Base-by-base conservation (phyloP, 1,140 invertebrate species). In the Drosophila rufa region DNA sequence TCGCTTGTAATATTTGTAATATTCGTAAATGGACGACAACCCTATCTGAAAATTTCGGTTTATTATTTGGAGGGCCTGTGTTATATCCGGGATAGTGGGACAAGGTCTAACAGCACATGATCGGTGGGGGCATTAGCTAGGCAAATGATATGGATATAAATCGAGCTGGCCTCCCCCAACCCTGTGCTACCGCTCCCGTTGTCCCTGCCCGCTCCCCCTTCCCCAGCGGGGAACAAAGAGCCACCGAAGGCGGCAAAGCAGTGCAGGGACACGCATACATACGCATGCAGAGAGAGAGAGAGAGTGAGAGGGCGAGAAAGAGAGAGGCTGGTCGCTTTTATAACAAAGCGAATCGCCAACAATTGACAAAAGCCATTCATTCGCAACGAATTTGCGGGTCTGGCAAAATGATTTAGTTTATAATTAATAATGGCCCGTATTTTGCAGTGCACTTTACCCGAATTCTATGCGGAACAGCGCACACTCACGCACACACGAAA, bases 141-240 rank as follows among this genome's bases (percentile, higher is more conserved):
- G 66, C 55, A 76, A 79, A 82, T 87, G 75, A 87, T 82, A 86
- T 85, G 82, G 74, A 75, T 79, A 78, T 75, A 57, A 76, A 75
- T 66, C 45, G 53, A 56, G 47, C 33, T 45, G 47, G 38, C 67
- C 17, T 36, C 33, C 58, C 36, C 36, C 50, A 25, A 56, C 53
- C 36, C 51, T 55, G 51, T 17, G 17, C 17, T 38, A 22, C 27
- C 30, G 38, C 57, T 36, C 17, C 9, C 15, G n/a, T 38, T 51
- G 14, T 51, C 17, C 30, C 30, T 27, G 51, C 30, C 55, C 64
- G 51, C 30, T 48, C 47, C 46, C 42, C 62, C 40, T 38, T 43
- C 25, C 45, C 40, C 55, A 36, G 57, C 36, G 66, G 75, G 76
- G 79, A 87, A 87, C 83, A 87, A 87, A 87, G 83, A 87, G 73